These are phyloP conservation scores for Incurvaria masculella DNA, from an alignment of 2,888 invertebrate genomes.

Conservation along the genomic window DNA sequence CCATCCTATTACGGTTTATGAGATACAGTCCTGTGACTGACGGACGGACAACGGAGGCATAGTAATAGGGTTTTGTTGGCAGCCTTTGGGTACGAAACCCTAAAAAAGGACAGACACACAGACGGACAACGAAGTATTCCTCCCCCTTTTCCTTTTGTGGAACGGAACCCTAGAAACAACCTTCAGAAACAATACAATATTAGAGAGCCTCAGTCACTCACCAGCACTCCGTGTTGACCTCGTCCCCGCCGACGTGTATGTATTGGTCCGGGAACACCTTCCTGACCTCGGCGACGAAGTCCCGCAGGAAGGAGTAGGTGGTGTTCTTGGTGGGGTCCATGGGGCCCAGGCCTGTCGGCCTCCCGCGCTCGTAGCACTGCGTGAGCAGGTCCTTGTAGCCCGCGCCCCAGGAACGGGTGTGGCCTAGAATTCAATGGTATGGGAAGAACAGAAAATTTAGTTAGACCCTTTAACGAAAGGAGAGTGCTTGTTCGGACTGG, in stretches of 20 bases:
- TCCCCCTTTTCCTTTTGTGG: neutral
- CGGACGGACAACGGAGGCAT: too few relatives aligned
- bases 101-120: too few relatives aligned
- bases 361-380: conserved; percentile 55
- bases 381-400: conserved; percentile 73
- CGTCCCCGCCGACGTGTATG: conserved; percentile 92
- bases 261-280: conserved; percentile 74
- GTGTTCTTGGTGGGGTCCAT: conserved; percentile 68
- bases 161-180: neutral
- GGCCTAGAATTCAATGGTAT: too few relatives aligned
- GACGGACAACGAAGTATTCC: neutral
- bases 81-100: too few relatives aligned
- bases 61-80: too few relatives aligned
- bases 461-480: too few relatives aligned
- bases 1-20: too few relatives aligned
- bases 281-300: conserved; percentile 67
- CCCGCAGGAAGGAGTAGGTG: conserved; percentile 65
- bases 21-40: too few relatives aligned
- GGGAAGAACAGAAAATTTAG: conserved; percentile 27
- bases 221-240: conserved; percentile 84
- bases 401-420: conserved; percentile 83
- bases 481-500: too few relatives aligned
- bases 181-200: neutral
- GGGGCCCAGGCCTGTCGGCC: conserved; percentile 64
- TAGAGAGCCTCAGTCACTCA: conserved; percentile 28